Conservation (phyloP, 35 echinoderm and acorn worm genomes). For the Stichopus chloronotus region DNA sequence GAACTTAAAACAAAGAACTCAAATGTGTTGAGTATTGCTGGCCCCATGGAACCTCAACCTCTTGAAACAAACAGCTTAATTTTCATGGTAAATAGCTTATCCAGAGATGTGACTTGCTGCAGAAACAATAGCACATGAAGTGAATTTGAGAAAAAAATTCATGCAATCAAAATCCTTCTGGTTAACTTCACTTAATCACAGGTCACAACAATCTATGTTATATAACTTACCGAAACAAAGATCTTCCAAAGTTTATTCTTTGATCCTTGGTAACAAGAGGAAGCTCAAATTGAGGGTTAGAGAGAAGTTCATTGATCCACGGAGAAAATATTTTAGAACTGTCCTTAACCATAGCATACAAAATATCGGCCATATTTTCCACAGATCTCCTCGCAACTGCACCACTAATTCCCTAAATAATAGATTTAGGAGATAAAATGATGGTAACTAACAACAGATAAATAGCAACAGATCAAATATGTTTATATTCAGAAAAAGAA, state of each 20-base stretch:
- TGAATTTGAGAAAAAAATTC: too few relatives aligned
- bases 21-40: not conserved
- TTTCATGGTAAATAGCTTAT: too few relatives aligned
- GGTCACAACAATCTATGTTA: too few relatives aligned
- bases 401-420: slow-evolving; percentile 82
- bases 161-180: too few relatives aligned
- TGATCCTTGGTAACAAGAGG: slow-evolving; percentile 87
- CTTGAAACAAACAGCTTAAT: too few relatives aligned
- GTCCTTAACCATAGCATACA: slow-evolving; percentile 78
- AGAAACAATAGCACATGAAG: too few relatives aligned
- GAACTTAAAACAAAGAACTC: not conserved
- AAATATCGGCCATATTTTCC: slow-evolving; percentile 78
- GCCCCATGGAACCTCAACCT: not conserved
- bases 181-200: too few relatives aligned
- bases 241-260: slow-evolving; percentile 84
- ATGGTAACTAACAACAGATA: too few relatives aligned
- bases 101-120: too few relatives aligned
- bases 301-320: slow-evolving; percentile 78
- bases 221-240: slow-evolving; percentile 17
- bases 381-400: slow-evolving; percentile 73
- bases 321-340: slow-evolving; percentile 66
- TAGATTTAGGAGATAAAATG: not conserved
- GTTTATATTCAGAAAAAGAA: too few relatives aligned
- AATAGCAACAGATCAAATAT: too few relatives aligned
- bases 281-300: slow-evolving; percentile 64